Evolutionary conservation across 2,888 invertebrate species (phyloP).

Genomic region (Zeuzera pyrina): DNA sequence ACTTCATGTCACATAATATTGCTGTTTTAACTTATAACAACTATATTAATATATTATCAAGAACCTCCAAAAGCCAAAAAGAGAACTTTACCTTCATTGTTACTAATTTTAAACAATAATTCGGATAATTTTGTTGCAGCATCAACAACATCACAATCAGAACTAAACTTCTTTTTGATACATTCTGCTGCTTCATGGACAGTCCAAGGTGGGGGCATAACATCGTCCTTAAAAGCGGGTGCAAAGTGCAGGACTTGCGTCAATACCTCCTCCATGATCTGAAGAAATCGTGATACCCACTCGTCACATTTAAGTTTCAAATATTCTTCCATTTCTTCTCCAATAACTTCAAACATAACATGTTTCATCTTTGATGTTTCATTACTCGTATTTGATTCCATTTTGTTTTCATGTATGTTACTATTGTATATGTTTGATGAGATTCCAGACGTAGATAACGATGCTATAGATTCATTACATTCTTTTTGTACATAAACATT

Average conservation of each 20-base stretch:
- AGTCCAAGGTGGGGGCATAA: slow-evolving; percentile 44
- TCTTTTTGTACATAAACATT: too few relatives aligned
- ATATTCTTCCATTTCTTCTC: slow-evolving; percentile 33
- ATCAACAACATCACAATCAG: slow-evolving; percentile 25
- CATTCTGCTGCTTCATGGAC: slow-evolving; percentile 45
- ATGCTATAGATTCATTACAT: too few relatives aligned
- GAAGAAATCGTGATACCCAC: slow-evolving; percentile 50
- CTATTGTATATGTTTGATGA: slow-evolving; percentile 28
- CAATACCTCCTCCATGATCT: slow-evolving; percentile 57
- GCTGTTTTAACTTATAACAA: not conserved
- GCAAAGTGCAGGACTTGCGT: slow-evolving; percentile 36
- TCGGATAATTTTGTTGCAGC: slow-evolving; percentile 36
- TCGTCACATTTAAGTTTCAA: slow-evolving; percentile 41
- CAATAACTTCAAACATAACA: slow-evolving; percentile 37
- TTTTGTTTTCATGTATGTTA: slow-evolving; percentile 18
- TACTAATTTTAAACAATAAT: slow-evolving; percentile 32
- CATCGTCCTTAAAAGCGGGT: slow-evolving; percentile 19
- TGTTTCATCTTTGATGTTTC: slow-evolving; percentile 10
- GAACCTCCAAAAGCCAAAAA: slow-evolving; percentile 2
- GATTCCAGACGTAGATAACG: slow-evolving; percentile 29
- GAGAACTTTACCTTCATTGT: slow-evolving; percentile 30
- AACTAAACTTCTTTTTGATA: slow-evolving; percentile 32
- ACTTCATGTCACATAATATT: too few relatives aligned
- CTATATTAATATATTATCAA: not conserved
- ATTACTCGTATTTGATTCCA: slow-evolving; percentile 4